A percentile compares a stretch with the other conserved stretches of the same genome.
phyloP scores from a whole-genome alignment of 2,113 vertebrate species.

The Colinus virginianus region DNA sequence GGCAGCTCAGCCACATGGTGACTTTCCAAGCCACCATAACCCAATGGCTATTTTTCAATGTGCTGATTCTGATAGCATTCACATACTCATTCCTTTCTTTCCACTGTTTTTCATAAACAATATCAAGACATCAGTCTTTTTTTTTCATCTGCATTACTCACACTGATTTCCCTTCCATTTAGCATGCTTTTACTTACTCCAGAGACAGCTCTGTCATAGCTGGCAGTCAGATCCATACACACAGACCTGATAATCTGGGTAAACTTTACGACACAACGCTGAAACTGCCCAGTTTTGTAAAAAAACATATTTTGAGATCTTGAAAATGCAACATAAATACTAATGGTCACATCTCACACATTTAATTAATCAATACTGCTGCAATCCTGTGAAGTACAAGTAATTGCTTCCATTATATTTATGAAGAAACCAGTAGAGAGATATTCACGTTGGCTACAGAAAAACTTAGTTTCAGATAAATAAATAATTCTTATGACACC shows the following conservation, averaged over 20 bases:
- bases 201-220: background rate
- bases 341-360: background rate
- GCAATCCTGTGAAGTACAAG: background rate
- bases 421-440: background rate
- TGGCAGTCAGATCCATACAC: background rate
- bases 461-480: background rate
- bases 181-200: background rate
- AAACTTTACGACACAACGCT: background rate
- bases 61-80: background rate
- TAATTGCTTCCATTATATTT: background rate
- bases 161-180: background rate
- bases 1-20: background rate
- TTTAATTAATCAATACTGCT: background rate
- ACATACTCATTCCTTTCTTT: background rate
- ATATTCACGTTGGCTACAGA: background rate
- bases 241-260: background rate
- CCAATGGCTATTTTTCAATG: background rate
- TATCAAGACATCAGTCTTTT: background rate
- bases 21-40: background rate
- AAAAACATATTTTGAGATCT: background rate
- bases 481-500: background rate
- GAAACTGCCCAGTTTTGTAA: background rate
- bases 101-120: background rate
- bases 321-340: background rate
- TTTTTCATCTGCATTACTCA: conserved; percentile 11